phyloP scores from a whole-genome alignment of 2,888 invertebrate genomes.

The Therioaphis trifolii region DNA sequence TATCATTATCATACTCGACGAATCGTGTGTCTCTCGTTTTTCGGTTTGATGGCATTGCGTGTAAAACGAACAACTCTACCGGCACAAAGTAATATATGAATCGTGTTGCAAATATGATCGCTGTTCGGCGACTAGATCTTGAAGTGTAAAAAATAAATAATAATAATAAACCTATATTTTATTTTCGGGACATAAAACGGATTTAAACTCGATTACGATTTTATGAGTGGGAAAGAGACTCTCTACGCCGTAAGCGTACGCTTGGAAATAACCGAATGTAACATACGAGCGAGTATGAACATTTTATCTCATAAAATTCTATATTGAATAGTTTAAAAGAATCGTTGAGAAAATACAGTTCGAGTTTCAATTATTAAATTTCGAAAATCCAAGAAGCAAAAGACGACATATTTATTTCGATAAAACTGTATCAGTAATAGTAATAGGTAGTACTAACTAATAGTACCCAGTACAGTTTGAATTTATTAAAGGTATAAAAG shows the following conservation, averaged over 20 bases:
- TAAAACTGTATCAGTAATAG: too few relatives aligned
- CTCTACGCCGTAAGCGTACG: not conserved
- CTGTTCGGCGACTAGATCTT: not conserved
- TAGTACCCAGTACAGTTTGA: too few relatives aligned
- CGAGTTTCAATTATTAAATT: not conserved
- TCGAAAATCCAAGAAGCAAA: not conserved
- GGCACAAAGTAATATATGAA: not conserved
- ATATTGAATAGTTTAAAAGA: constrained; percentile 17
- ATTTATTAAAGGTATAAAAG: too few relatives aligned
- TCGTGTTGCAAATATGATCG: constrained; percentile 27
- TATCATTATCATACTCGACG: too few relatives aligned
- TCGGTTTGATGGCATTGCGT: not conserved
- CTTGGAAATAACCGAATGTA: constrained; percentile 10
- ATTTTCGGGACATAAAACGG: constrained; percentile 34
- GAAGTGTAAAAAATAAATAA: not conserved
- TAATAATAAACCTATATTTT: constrained; percentile 49
- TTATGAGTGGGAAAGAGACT: constrained; percentile 40
- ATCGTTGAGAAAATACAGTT: not conserved
- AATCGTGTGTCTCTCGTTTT: not conserved
- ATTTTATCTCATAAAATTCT: constrained; percentile 17
- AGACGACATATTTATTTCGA: not conserved
- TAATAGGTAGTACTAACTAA: too few relatives aligned
- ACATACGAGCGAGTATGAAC: not conserved
- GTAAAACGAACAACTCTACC: constrained; percentile 16
- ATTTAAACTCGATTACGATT: constrained; percentile 53